Conservation (phyloP, 2,888 invertebrate genomes). For the Apodemia hepburni region DNA sequence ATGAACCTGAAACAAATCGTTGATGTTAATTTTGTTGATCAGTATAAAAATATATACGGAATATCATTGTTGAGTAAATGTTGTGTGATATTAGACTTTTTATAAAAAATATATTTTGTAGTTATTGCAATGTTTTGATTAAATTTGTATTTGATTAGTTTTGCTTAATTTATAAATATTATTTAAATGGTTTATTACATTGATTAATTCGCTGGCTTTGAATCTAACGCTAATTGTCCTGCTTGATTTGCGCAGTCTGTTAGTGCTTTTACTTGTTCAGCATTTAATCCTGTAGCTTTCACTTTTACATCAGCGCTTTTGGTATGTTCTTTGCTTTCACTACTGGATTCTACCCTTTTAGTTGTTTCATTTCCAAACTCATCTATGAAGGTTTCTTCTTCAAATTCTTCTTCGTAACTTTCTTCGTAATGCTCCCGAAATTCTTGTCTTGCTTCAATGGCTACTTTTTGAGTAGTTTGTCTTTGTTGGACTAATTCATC, state of each 20-base stretch:
- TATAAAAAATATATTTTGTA: background rate
- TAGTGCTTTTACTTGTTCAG: conserved; percentile 69
- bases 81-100: background rate
- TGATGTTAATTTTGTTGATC: conserved; percentile 16
- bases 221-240: conserved; percentile 71
- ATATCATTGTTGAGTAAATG: background rate
- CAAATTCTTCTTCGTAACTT: conserved; percentile 73
- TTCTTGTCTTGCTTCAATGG: conserved; percentile 73
- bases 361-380: conserved; percentile 68
- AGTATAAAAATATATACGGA: background rate
- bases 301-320: conserved; percentile 73
- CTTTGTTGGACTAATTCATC: conserved; percentile 63
- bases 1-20: conserved; percentile 71
- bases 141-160: background rate
- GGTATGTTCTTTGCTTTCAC: conserved; percentile 72
- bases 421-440: conserved; percentile 69
- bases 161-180: conserved; percentile 17
- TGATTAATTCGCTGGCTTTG: conserved; percentile 66
- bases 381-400: conserved; percentile 72
- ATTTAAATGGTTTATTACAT: conserved; percentile 44
- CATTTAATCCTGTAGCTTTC: conserved; percentile 68
- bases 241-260: conserved; percentile 74
- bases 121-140: background rate
- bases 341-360: conserved; percentile 68
- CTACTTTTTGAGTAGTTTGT: conserved; percentile 61